phyloP scores from a whole-genome alignment of 2,113 vertebrate species.

The Lophura nycthemera region DNA sequence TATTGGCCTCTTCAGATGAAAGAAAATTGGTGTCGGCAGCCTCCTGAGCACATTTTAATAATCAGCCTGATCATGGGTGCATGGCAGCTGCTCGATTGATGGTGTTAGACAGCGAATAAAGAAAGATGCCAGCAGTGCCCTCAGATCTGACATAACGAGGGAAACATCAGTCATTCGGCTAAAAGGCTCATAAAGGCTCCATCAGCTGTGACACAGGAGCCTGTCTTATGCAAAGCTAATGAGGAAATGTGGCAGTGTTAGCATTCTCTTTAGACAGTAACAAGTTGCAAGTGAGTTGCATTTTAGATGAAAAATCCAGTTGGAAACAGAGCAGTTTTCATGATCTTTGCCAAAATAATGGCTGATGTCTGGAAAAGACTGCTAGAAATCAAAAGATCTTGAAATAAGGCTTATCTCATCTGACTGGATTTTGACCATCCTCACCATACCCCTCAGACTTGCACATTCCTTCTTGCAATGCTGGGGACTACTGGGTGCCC shows the following conservation, averaged over 20 bases:
- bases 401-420: background rate
- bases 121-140: constrained; percentile 82
- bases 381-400: constrained; percentile 31
- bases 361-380: constrained; percentile 37
- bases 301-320: constrained; percentile 68
- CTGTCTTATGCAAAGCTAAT: constrained; percentile 79
- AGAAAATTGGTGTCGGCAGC: constrained; percentile 75
- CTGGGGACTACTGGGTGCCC: background rate
- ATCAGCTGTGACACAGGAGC: constrained; percentile 81
- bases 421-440: background rate
- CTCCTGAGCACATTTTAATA: constrained; percentile 82
- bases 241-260: constrained; percentile 77
- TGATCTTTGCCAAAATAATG: constrained; percentile 47
- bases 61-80: constrained; percentile 81
- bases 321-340: constrained; percentile 46
- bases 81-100: constrained; percentile 80
- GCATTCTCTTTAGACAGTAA: constrained; percentile 76
- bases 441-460: background rate
- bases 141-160: constrained; percentile 82
- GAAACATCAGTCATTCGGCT: constrained; percentile 84
- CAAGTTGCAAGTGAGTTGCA: constrained; percentile 73
- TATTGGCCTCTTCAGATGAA: constrained; percentile 78
- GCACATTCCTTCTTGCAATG: background rate
- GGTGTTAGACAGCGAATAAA: constrained; percentile 83
- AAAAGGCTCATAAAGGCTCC: constrained; percentile 83